Conservation (phyloP, 23 tunicate genomes). For the Pegea sp. region DNA sequence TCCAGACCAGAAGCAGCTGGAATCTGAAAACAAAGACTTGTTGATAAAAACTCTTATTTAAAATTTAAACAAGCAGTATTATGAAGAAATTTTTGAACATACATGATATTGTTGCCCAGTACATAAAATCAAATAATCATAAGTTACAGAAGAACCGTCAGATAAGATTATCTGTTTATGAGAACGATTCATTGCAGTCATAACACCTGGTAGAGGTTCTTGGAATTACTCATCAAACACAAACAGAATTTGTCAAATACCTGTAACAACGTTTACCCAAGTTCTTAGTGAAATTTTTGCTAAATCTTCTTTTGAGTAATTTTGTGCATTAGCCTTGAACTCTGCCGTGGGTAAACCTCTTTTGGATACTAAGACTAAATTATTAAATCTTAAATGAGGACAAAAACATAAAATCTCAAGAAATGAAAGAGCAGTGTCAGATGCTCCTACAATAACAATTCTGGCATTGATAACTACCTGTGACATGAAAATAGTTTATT, state of each 20-base stretch:
- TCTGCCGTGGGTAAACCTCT: constrained; percentile 48
- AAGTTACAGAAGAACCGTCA: constrained; percentile 33
- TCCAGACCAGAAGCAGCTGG: constrained; percentile 52
- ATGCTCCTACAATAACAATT: constrained; percentile 81
- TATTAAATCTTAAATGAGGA: constrained; percentile 86
- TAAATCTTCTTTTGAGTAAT: constrained; percentile 39
- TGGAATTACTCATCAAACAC: no score
- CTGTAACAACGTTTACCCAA: constrained; percentile 81
- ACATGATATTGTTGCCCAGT: constrained; percentile 94
- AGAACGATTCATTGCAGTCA: constrained; percentile 49
- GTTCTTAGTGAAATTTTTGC: constrained; percentile 64
- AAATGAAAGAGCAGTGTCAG: constrained; percentile 55
- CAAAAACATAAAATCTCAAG: constrained; percentile 81
- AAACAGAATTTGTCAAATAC: constrained; percentile 6
- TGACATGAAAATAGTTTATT: background rate
- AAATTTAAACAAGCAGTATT: background rate
- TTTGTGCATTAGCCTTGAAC: constrained; percentile 13
- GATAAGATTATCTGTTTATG: constrained; percentile 38
- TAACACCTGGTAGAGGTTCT: constrained; percentile 24
- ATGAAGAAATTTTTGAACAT: background rate
- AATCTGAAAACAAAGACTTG: constrained; percentile 11
- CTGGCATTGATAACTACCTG: constrained; percentile 90
- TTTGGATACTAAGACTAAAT: constrained; percentile 57
- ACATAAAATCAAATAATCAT: constrained; percentile 72
- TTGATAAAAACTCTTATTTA: background rate